Conservation (phyloP, 1,140 invertebrate species). For the Dreissena rostriformis region DNA sequence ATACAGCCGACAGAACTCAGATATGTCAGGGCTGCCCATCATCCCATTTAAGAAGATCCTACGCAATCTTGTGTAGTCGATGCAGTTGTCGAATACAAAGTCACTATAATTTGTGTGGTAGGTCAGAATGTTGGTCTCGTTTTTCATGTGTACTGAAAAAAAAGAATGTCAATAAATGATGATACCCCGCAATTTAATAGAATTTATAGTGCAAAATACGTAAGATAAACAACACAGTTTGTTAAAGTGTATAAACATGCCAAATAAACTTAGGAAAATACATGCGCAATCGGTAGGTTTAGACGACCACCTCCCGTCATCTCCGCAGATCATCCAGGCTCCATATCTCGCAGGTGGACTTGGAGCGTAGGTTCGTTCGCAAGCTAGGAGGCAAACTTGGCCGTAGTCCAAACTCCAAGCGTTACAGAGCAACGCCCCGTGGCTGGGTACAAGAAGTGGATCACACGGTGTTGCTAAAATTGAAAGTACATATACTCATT, state of each 20-base stretch:
- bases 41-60: no score
- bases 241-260: not conserved
- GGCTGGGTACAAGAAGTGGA: not conserved
- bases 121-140: not conserved
- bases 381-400: not conserved
- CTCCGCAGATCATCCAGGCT: constrained; percentile 2
- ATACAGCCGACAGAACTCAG: no score
- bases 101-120: not conserved
- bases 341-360: not conserved
- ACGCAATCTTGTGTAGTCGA: no score
- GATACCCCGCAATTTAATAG: not conserved
- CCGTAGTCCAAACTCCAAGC: not conserved
- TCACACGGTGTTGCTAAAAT: constrained; percentile 19
- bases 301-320: not conserved
- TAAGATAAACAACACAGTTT: not conserved
- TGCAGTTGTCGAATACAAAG: not conserved
- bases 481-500: not conserved
- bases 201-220: not conserved
- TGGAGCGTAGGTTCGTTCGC: not conserved
- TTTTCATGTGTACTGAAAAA: not conserved
- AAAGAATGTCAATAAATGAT: not conserved
- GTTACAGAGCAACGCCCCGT: constrained; percentile 10
- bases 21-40: no score
- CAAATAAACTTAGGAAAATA: not conserved
- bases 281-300: constrained; percentile 5